Evolutionary conservation across 2,113 vertebrate genomes (phyloP).

Genomic region (Lepus americanus): DNA sequence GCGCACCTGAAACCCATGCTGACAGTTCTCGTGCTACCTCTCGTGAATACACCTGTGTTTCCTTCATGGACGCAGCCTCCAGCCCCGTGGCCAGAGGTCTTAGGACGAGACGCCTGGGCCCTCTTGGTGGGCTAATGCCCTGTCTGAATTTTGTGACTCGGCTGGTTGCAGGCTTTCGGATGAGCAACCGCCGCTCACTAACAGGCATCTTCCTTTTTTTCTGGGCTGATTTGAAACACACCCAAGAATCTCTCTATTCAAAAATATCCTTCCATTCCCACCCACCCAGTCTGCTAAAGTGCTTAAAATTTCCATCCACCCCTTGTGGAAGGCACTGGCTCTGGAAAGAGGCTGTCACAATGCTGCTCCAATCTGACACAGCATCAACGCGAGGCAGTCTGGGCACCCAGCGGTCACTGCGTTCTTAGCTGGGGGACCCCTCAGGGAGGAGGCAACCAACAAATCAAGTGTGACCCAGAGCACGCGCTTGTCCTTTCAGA

Average conservation of each 20-base stretch:
- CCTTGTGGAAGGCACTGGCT: constrained; percentile 8
- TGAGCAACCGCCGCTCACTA: background rate
- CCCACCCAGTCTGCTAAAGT: background rate
- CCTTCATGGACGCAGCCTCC: background rate
- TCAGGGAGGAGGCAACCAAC: background rate
- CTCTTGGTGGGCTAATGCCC: background rate
- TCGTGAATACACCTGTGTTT: background rate
- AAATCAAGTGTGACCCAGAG: background rate
- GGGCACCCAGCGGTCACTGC: background rate
- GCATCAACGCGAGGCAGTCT: background rate
- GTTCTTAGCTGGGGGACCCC: background rate
- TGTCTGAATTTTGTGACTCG: constrained; percentile 27
- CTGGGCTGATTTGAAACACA: constrained; percentile 12
- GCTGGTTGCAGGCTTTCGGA: background rate
- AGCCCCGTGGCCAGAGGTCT: background rate
- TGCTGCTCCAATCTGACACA: background rate
- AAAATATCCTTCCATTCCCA: constrained; percentile 22
- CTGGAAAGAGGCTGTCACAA: constrained; percentile 38
- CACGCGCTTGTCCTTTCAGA: too few relatives aligned
- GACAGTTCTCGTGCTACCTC: background rate
- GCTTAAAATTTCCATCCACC: background rate
- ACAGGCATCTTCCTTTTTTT: constrained; percentile 10
- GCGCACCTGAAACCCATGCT: background rate
- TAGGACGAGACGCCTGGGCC: background rate
- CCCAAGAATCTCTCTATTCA: constrained; percentile 28